These are phyloP conservation scores for Nasonia longicornis DNA, from an alignment of 1,140 invertebrate genomes.

Conservation along the genomic window DNA sequence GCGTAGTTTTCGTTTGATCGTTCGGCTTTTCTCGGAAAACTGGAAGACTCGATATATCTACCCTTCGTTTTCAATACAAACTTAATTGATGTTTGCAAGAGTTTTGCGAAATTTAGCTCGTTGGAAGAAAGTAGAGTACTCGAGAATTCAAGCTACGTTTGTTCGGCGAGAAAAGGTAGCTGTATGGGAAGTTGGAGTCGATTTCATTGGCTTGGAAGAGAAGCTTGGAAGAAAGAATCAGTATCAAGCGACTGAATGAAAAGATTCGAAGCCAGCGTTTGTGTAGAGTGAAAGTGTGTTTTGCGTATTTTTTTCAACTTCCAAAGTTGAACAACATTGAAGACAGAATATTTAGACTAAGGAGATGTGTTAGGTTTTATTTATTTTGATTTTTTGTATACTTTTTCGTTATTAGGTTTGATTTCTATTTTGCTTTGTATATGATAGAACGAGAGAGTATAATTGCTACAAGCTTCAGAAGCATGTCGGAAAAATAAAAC, in stretches of 20 bases:
- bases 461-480: not conserved
- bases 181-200: not conserved
- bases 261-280: not conserved
- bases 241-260: not conserved
- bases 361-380: not conserved
- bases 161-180: not conserved
- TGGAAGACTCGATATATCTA: conserved; percentile 56
- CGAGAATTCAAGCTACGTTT: not conserved
- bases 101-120: not conserved
- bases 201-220: conserved; percentile 45
- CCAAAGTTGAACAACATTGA: not conserved
- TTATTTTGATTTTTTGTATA: not conserved
- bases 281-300: not conserved
- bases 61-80: conserved; percentile 20
- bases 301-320: not conserved
- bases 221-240: conserved; percentile 42
- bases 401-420: not conserved
- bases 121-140: not conserved
- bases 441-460: not conserved
- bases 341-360: not conserved
- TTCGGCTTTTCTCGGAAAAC: conserved; percentile 46
- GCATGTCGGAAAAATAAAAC: not conserved
- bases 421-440: not conserved
- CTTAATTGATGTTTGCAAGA: not conserved
- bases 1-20: conserved; percentile 1